These are phyloP conservation scores for Yponomeuta malinellus DNA, from an alignment of 2,888 invertebrate genomes.

Conservation along the genomic window DNA sequence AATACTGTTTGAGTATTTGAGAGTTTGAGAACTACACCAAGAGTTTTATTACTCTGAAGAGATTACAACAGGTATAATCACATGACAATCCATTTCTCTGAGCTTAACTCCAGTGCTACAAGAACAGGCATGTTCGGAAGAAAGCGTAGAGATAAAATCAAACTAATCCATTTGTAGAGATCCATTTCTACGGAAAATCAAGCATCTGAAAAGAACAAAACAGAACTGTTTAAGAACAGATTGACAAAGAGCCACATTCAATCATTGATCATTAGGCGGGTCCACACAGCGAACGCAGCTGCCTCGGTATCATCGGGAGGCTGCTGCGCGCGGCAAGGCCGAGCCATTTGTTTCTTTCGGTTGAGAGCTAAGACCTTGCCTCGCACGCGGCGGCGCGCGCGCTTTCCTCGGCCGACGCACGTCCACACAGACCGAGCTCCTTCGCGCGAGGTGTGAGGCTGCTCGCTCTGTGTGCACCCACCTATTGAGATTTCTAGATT, in stretches of 20 bases:
- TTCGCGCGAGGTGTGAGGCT: no score
- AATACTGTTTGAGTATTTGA: neutral
- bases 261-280: neutral
- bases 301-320: no score
- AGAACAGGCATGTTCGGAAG: neutral
- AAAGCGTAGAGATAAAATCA: neutral
- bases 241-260: neutral
- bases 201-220: slow-evolving; percentile 59
- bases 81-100: neutral
- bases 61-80: neutral
- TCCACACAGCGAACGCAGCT: no score
- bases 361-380: no score
- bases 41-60: neutral
- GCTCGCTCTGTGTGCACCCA: no score
- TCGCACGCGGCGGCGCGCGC: no score
- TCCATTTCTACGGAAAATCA: slow-evolving; percentile 55
- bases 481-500: no score
- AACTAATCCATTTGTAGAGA: neutral
- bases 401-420: no score
- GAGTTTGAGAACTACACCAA: neutral
- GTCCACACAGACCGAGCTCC: no score
- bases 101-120: neutral
- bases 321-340: no score
- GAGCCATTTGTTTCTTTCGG: no score
- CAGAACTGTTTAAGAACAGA: slow-evolving; percentile 11